phyloP scores from a whole-genome alignment of 1,140 invertebrate species.

The Drosophila nasuta region DNA sequence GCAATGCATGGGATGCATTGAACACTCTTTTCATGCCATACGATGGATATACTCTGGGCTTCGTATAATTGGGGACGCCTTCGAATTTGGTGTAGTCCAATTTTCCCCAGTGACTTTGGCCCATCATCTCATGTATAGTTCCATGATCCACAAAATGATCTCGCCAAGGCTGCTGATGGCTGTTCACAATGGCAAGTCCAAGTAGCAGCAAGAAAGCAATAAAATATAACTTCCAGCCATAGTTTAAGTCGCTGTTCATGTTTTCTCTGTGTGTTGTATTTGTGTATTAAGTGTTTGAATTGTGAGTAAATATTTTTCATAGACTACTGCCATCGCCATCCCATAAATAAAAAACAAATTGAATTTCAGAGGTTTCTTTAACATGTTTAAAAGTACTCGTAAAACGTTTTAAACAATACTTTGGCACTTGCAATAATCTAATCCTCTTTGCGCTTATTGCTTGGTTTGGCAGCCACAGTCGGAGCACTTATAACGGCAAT shows the following conservation, averaged over 20 bases:
- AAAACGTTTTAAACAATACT: no score
- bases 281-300: no score
- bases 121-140: conserved; percentile 60
- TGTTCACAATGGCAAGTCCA: conserved; percentile 16
- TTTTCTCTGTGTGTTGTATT: no score
- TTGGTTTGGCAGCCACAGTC: background rate
- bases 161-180: background rate
- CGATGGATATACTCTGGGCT: background rate
- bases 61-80: conserved; percentile 5
- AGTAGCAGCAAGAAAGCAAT: conserved; percentile 23
- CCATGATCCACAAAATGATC: conserved; percentile 25
- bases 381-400: no score
- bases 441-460: background rate
- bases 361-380: no score
- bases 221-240: no score
- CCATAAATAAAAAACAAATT: no score
- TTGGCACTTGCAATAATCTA: background rate
- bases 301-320: no score
- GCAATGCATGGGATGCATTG: conserved; percentile 51
- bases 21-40: conserved; percentile 38
- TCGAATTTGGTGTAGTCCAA: conserved; percentile 36
- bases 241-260: no score
- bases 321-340: no score
- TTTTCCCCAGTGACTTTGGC: conserved; percentile 40
- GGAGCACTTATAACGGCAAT: background rate